Base-by-base conservation (phyloP, 2,888 invertebrate genomes). In the Lepidocyrtinus sp. region DNA sequence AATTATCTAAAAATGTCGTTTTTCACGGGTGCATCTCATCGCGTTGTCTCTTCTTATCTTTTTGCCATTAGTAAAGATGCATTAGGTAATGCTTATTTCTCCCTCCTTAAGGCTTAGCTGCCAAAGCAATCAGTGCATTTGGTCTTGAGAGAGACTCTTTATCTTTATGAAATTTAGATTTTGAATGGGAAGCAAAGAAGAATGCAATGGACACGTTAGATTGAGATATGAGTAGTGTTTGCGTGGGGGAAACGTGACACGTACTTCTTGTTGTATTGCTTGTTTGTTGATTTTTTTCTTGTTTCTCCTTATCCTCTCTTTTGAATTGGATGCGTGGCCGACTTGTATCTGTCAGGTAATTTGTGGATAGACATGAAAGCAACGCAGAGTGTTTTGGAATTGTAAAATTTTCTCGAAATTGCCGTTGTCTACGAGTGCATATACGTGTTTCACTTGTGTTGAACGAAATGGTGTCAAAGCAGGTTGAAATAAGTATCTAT, bases 181-280 rank as follows among this genome's bases (percentile, higher is more conserved):
- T 73, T 24, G 62, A 68, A 75, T 68, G 50, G 36, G 68, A 75
- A 68, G 26, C 75, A n/a, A n/a, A n/a, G n/a, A n/a, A n/a, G n/a
- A n/a, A n/a, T n/a, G n/a, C n/a, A n/a, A n/a, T n/a, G n/a, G n/a
- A n/a, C n/a, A n/a, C n/a, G n/a, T n/a, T n/a, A n/a, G n/a, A n/a
- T n/a, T n/a, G n/a, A n/a, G n/a, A n/a, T n/a, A n/a, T n/a, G n/a
- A n/a, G 12, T 9, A 45, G 19, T 17, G 2, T 5, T 15, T 55
- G 55, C 55, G 55, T 55, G 55, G 19, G 17, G 3, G 55, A 55
- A 55, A 17, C 7, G 55, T 55, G n/a, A n/a, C n/a, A n/a, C n/a
- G n/a, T n/a, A n/a, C n/a, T n/a, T n/a, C n/a, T n/a, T n/a, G n/a
- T n/a, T n/a, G n/a, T n/a, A n/a, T n/a, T n/a, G 55, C 55, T 15